Conservation (phyloP, 2,888 invertebrate genomes). For the Saturnia japonica region DNA sequence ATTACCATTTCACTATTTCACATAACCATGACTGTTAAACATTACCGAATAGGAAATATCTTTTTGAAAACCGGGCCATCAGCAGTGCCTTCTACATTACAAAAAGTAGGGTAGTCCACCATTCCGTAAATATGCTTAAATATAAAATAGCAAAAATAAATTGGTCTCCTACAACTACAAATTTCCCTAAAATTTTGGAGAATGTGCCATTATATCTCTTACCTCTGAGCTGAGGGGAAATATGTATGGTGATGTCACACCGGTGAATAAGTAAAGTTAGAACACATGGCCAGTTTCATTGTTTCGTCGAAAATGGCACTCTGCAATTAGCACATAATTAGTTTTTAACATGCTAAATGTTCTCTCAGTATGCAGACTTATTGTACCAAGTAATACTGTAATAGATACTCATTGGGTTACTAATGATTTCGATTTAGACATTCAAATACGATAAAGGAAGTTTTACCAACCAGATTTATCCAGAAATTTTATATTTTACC, state of each 20-base stretch:
- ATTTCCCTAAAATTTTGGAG: too few species aligned
- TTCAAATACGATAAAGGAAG: neutral
- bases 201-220: too few species aligned
- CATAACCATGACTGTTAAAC: too few species aligned
- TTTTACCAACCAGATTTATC: neutral
- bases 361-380: conserved; percentile 10
- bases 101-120: too few species aligned
- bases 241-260: conserved; percentile 8
- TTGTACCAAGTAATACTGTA: neutral
- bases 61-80: too few species aligned
- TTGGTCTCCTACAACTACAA: too few species aligned
- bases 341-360: conserved; percentile 13
- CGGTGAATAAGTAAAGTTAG: conserved; percentile 14
- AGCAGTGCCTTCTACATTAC: too few species aligned
- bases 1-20: too few species aligned
- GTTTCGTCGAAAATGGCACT: conserved; percentile 18
- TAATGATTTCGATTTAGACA: conserved; percentile 2
- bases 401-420: neutral
- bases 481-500: too few species aligned
- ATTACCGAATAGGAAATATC: too few species aligned
- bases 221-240: neutral
- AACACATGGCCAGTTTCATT: conserved; percentile 14
- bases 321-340: conserved; percentile 15
- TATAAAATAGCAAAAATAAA: too few species aligned
- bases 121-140: too few species aligned